A percentile compares a stretch with the other conserved stretches of the same genome.
phyloP scores from a whole-genome alignment of 2,797 vertebrate species.

The Poecilia velifera region DNA sequence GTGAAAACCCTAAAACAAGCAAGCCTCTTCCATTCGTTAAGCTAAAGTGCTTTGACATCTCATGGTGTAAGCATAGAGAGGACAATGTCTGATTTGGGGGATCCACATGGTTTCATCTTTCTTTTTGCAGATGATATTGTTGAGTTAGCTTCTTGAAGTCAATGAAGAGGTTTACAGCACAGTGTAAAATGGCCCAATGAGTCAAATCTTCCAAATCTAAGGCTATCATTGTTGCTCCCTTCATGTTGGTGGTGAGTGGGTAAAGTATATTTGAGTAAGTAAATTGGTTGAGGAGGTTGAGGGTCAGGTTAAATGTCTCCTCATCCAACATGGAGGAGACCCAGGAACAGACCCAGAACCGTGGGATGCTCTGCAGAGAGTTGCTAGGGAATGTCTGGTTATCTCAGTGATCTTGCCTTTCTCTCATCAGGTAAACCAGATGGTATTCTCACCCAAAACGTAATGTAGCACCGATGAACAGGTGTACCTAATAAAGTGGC shows the following conservation, averaged over 20 bases:
- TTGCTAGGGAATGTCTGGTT: neutral
- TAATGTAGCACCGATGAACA: neutral
- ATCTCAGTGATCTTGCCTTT: neutral
- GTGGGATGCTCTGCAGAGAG: neutral
- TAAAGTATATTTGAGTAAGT: neutral
- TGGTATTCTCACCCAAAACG: neutral
- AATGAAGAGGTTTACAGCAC: neutral
- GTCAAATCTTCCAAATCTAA: neutral
- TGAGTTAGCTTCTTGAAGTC: neutral
- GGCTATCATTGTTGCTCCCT: neutral
- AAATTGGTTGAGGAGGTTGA: neutral
- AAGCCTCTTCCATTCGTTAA: neutral
- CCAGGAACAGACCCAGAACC: neutral
- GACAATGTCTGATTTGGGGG: neutral
- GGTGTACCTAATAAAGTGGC: neutral
- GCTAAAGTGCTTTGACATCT: neutral
- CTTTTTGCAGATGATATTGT: neutral
- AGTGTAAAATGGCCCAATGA: neutral
- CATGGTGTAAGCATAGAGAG: neutral
- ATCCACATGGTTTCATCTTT: neutral
- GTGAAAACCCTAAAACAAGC: neutral
- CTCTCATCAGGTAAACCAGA: neutral
- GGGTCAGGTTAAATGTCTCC: neutral
- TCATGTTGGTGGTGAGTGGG: neutral
- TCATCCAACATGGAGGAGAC: neutral